A percentile compares a stretch with the other conserved stretches of the same genome.
phyloP scores from a whole-genome alignment of 1,140 invertebrate species.

The Rhopalosiphum padi region DNA sequence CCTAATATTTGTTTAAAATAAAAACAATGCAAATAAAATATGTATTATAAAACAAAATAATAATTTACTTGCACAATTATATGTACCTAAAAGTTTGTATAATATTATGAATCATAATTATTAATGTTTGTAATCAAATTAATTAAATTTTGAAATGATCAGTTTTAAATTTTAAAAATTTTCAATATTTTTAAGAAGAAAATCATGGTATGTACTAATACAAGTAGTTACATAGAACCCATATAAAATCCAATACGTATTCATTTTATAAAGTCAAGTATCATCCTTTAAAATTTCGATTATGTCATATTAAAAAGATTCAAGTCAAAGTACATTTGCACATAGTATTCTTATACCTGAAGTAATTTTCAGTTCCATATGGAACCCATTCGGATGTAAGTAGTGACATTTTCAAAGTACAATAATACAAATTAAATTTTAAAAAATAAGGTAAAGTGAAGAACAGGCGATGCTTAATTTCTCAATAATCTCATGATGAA shows the following conservation, averaged over 20 bases:
- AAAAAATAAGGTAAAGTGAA: background rate
- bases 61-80: background rate
- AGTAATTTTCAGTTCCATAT: constrained; percentile 49
- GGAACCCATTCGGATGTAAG: constrained; percentile 55
- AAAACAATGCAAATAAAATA: background rate
- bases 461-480: background rate
- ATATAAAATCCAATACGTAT: background rate
- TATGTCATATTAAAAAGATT: background rate
- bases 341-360: constrained; percentile 34
- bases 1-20: background rate
- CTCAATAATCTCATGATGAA: background rate
- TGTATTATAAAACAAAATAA: background rate
- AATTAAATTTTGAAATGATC: background rate
- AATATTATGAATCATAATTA: background rate
- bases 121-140: background rate
- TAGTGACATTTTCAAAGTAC: background rate
- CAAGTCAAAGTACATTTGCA: background rate
- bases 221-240: background rate
- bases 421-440: background rate
- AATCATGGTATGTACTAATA: background rate
- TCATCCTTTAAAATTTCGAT: background rate
- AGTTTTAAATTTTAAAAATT: background rate
- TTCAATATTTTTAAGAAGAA: background rate
- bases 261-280: background rate
- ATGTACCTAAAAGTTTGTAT: no score